Evolutionary conservation across 2,113 vertebrate genomes (phyloP).

Genomic region (Aphyosemion australe): DNA sequence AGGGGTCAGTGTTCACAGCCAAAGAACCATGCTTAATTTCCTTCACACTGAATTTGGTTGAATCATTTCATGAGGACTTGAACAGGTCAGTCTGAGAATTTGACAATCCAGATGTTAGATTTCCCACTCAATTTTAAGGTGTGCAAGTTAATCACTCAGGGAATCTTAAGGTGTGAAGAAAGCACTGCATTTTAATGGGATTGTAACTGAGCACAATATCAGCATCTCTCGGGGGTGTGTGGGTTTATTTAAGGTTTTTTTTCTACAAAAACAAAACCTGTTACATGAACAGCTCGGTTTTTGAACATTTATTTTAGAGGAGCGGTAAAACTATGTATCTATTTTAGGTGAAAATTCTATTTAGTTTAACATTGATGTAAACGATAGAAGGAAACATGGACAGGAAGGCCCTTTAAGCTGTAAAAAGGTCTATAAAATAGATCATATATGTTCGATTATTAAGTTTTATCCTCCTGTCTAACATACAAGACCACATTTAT

Average conservation of each 20-base stretch:
- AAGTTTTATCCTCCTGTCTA: too few species aligned
- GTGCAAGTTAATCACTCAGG: slow-evolving; percentile 13
- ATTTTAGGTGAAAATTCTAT: too few species aligned
- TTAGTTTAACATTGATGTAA: too few species aligned
- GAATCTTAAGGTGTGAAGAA: slow-evolving; percentile 15
- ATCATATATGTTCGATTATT: background rate
- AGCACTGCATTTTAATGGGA: slow-evolving; percentile 1
- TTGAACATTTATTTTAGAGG: too few species aligned
- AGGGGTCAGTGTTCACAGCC: background rate
- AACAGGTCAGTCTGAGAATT: background rate
- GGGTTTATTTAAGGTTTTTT: too few species aligned
- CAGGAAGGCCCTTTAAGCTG: too few species aligned
- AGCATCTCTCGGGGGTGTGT: too few species aligned
- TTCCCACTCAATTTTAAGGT: background rate
- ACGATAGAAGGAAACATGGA: too few species aligned
- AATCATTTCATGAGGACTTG: slow-evolving; percentile 4
- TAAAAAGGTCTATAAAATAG: too few species aligned
- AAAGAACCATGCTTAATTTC: slow-evolving; percentile 15
- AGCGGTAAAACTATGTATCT: too few species aligned
- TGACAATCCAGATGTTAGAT: background rate
- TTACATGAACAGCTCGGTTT: too few species aligned
- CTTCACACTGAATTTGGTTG: slow-evolving; percentile 10
- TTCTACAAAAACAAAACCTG: too few species aligned
- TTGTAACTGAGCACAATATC: background rate
- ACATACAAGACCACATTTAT: background rate